Conservation (phyloP, 2,797 vertebrate species). For the Tenualosa ilisha region DNA sequence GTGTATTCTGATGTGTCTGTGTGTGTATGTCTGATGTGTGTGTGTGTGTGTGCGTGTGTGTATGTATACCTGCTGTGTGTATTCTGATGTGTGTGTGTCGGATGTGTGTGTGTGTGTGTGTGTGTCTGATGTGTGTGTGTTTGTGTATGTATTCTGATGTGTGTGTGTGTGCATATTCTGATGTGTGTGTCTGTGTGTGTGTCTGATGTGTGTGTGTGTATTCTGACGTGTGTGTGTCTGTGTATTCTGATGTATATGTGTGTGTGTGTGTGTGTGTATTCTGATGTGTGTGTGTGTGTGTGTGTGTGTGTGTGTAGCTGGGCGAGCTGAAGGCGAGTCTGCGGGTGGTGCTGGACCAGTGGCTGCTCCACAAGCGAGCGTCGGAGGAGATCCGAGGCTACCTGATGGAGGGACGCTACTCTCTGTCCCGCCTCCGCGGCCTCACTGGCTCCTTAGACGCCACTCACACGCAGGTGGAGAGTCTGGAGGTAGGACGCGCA, state of each 20-base stretch:
- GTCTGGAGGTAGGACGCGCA: slow-evolving; percentile 82
- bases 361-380: slow-evolving; percentile 83
- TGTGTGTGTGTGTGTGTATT: background rate
- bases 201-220: no score
- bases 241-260: slow-evolving; percentile 30
- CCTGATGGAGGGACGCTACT: slow-evolving; percentile 90
- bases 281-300: no score
- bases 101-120: background rate
- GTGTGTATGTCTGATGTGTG: no score
- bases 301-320: slow-evolving; percentile 67
- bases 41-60: no score
- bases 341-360: slow-evolving; percentile 86
- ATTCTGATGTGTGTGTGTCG: no score
- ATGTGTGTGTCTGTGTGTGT: background rate
- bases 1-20: background rate
- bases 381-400: slow-evolving; percentile 88
- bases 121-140: no score
- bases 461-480: slow-evolving; percentile 88
- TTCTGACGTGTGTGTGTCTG: no score
- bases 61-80: no score
- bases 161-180: no score
- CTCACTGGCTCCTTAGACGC: slow-evolving; percentile 92
- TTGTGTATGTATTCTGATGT: background rate
- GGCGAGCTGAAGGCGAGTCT: slow-evolving; percentile 84
- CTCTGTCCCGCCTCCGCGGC: slow-evolving; percentile 84